These are phyloP conservation scores for Agelastica alni DNA, from an alignment of 2,888 invertebrate species.

Conservation along the genomic window DNA sequence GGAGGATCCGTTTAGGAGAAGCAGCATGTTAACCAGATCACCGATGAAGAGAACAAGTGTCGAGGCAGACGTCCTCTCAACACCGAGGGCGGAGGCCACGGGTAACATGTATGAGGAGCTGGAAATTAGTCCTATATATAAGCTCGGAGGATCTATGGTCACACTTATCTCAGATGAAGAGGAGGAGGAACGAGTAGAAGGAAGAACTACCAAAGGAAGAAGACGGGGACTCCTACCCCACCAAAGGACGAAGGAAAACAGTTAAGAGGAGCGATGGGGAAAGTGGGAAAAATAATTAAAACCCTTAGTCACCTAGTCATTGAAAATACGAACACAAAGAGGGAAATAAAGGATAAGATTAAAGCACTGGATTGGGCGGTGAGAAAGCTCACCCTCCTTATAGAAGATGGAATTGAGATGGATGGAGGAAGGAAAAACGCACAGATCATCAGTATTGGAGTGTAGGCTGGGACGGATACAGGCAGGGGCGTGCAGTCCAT, in stretches of 20 bases:
- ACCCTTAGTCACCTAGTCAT: not conserved
- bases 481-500: too few relatives aligned
- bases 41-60: not conserved
- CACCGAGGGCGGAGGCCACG: not conserved
- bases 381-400: too few relatives aligned
- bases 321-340: not conserved
- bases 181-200: not conserved
- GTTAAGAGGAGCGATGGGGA: not conserved
- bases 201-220: not conserved
- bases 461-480: too few relatives aligned
- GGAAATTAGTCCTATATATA: not conserved
- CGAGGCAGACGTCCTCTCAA: not conserved
- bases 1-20: not conserved
- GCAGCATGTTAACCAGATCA: not conserved
- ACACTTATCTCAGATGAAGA: not conserved
- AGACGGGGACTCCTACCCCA: not conserved
- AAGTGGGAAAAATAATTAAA: not conserved
- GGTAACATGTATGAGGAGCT: not conserved
- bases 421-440: too few relatives aligned
- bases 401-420: too few relatives aligned
- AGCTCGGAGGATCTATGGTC: not conserved
- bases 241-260: not conserved
- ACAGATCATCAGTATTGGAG: too few relatives aligned
- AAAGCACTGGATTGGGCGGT: not conserved
- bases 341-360: not conserved